Evolutionary conservation across 2,888 invertebrate species (phyloP), one percentile per base, ranked within the genome.

Genomic region (Pyrocoelia pectoralis): DNA sequence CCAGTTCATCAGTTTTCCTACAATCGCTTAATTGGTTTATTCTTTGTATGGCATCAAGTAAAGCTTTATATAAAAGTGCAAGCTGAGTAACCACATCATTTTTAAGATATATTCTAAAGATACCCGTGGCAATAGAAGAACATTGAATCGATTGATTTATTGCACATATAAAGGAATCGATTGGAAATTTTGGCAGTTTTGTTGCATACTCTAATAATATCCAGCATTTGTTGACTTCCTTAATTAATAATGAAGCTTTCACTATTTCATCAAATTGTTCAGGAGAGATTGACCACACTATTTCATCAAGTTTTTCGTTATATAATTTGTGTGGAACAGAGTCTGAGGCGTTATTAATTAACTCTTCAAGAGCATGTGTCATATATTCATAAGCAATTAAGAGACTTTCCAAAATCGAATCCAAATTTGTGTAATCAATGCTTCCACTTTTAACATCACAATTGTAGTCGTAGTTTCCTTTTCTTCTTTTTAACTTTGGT

Each of bases 311-410:
- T 49, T 17, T 6, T 8, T 19, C 12, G 12, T 49, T 5, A 13
- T 4, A 8, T 9, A 3, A 8, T 6, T 49, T n/a, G 10, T 13
- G n/a, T 13, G 13, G 41, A 2, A 18, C 40, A 24, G 9, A n/a
- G 17, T 18, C 41, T 12, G 24, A 9, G 10, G 33, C 29, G 9
- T 12, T 59, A 15, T 29, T 46, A 28, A 52, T 52, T 10, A 59
- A 43, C 52, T 59, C 58, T 4, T 59, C 53, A n/a, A 59, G 38
- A 5, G 50, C 33, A n/a, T 51, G 46, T 6, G 13, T 43, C 8
- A 59, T 28, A 9, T 46, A 28, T 19, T 33, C 8, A 33, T 52
- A 53, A 1, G 57, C 57, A 10, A 41, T 28, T 3, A 15, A 6
- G 9, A 51, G 43, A 15, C 41, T 57, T 15, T 51, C 43, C 18